These are phyloP conservation scores for Nyctibius grandis DNA, from an alignment of 2,797 vertebrate genomes.

Conservation along the genomic window DNA sequence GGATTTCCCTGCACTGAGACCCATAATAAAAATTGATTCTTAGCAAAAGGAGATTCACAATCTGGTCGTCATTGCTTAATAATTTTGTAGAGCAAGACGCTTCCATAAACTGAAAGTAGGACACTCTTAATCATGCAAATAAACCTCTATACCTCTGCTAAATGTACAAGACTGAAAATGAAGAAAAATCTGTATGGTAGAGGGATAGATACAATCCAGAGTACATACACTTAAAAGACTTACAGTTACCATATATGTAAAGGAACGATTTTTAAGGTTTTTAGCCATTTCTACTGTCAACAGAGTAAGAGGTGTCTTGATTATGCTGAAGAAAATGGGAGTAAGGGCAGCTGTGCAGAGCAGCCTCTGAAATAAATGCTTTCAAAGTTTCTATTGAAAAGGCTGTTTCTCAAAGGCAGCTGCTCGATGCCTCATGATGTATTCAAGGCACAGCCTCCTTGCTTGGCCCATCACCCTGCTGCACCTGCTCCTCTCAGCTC, in stretches of 20 bases:
- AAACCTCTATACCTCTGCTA: neutral
- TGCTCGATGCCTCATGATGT: slow-evolving; percentile 34
- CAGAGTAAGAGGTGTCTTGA: neutral
- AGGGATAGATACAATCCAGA: neutral
- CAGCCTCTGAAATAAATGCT: slow-evolving; percentile 2
- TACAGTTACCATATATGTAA: neutral
- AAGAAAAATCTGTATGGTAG: neutral
- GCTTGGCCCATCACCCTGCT: slow-evolving; percentile 42
- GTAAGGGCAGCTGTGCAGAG: neutral
- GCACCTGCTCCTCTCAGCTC: slow-evolving; percentile 56
- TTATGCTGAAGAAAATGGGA: neutral
- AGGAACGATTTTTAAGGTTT: neutral
- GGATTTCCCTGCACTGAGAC: neutral
- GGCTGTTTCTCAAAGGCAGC: slow-evolving; percentile 48
- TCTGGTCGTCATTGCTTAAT: neutral
- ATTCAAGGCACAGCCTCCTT: slow-evolving; percentile 40
- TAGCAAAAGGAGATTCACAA: neutral
- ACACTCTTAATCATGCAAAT: neutral
- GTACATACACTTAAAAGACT: neutral
- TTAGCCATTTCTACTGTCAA: neutral
- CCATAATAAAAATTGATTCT: neutral
- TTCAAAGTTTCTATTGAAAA: slow-evolving; percentile 28
- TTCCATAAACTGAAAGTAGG: neutral
- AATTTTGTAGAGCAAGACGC: neutral
- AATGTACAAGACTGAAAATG: neutral